Evolutionary conservation across 2,113 vertebrate species (phyloP).

Genomic region (Marcusenius ussheri): DNA sequence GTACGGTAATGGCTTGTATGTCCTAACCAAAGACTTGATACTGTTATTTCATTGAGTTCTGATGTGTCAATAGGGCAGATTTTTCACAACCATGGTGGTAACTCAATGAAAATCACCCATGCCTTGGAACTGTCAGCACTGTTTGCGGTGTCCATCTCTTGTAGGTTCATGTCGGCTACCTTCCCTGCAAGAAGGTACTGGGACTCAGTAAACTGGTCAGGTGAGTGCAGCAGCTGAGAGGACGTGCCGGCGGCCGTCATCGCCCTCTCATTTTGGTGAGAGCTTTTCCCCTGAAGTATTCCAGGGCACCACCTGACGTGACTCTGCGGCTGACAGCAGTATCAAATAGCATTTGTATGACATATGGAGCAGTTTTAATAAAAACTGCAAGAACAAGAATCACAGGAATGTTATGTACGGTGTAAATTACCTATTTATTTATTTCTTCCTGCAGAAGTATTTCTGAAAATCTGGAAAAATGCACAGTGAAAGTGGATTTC

Average conservation of each 20-base stretch:
- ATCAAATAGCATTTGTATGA: not conserved
- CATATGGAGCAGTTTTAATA: not conserved
- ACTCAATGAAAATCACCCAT: not conserved
- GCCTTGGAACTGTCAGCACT: too few species aligned
- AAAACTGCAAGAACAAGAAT: not conserved
- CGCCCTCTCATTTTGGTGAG: not conserved
- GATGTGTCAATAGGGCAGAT: not conserved
- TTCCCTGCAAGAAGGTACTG: conserved; percentile 94
- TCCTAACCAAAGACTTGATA: not conserved
- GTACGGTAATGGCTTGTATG: not conserved
- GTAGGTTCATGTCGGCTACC: conserved; percentile 95
- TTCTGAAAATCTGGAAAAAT: not conserved
- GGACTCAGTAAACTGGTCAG: conserved; percentile 96
- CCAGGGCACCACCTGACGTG: not conserved
- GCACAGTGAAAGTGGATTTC: not conserved
- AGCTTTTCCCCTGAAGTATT: not conserved
- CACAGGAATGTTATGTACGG: not conserved
- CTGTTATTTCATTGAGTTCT: not conserved
- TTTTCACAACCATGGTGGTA: not conserved
- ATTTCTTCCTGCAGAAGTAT: not conserved
- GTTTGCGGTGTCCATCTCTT: conserved; percentile 1
- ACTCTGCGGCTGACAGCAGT: not conserved
- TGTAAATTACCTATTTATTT: not conserved
- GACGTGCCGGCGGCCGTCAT: not conserved
- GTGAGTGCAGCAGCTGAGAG: conserved; percentile 56